Evolutionary conservation across 2,888 invertebrate species (phyloP), one percentile per base, ranked within the genome.

Genomic region (Drosophila nr. medialis): DNA sequence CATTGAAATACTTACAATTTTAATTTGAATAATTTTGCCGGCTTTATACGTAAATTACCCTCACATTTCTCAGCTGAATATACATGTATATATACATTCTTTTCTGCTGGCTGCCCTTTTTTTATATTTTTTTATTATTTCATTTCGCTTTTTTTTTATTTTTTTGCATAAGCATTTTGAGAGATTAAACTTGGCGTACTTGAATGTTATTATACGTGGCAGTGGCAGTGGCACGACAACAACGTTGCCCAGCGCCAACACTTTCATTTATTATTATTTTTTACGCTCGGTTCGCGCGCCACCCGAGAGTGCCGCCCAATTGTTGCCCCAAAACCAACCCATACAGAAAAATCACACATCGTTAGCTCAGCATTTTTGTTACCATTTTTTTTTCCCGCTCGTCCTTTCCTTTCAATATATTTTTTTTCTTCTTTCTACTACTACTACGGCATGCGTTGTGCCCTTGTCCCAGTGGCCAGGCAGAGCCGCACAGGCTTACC

Each of bases 121-220:
- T 72, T 51, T 48, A 63, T 38, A 18, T 38, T 18, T 45, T 24
- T 50, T 50, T 29, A 50, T 50, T 50, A 27, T 29, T 50, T 49
- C 49, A 49, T 58, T 42, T 53, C 24, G 32, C 21, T 67, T 82
- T 69, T 85, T 68, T 85, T 65, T 75, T 82, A 80, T 86, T 74
- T 69, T 88, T 81, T 79, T 75, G 89, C 89, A 81, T 85, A 85
- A 85, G 84, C 84, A 85, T 85, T 85, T 89, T 85, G 89, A 85
- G 89, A 85, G 85, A 85, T 85, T 85, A 89, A 89, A 85, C 85
- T 85, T 87, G 88, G 85, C 89, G 87, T 85, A 87, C 85, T 85
- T 85, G 85, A 85, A 85, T 85, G 89, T 85, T 85, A 89, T 85
- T 85, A 85, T 89, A 89, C 85, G 87, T 89, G 74, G 69, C 73